Evolutionary conservation across 2,113 vertebrate genomes (phyloP).

Genomic region (Crotalus horridus): DNA sequence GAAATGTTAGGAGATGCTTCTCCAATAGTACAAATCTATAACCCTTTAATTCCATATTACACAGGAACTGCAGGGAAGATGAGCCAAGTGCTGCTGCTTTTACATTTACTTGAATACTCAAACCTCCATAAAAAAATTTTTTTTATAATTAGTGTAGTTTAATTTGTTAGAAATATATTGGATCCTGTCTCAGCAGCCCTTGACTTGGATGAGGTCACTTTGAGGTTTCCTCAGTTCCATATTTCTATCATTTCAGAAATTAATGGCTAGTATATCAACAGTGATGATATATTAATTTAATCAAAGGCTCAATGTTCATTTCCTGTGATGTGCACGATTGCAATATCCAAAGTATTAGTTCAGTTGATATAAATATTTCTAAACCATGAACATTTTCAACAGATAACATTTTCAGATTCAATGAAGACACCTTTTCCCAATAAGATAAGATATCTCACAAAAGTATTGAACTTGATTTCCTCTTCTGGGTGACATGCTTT

Average conservation of each 20-base stretch:
- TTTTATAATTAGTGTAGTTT: neutral
- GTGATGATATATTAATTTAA: neutral
- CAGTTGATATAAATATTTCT: slow-evolving; percentile 1
- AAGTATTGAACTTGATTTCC: neutral
- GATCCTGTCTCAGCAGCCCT: neutral
- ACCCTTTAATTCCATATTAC: neutral
- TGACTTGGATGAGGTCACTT: neutral
- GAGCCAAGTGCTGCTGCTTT: neutral
- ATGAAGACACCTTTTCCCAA: neutral
- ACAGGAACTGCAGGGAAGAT: neutral
- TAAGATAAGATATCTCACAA: neutral
- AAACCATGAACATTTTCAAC: neutral
- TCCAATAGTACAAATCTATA: neutral
- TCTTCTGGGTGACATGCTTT: neutral
- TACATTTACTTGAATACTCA: neutral
- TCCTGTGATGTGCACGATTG: neutral
- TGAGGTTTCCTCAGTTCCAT: neutral
- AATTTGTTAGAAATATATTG: neutral
- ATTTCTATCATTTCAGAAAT: neutral
- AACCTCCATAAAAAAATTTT: neutral
- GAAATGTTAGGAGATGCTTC: neutral
- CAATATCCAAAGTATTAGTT: neutral
- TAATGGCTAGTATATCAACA: neutral
- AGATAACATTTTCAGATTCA: neutral
- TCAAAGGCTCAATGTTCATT: neutral